Base-by-base conservation (phyloP, 2,797 vertebrate genomes). In the Podarcis lilfordi region DNA sequence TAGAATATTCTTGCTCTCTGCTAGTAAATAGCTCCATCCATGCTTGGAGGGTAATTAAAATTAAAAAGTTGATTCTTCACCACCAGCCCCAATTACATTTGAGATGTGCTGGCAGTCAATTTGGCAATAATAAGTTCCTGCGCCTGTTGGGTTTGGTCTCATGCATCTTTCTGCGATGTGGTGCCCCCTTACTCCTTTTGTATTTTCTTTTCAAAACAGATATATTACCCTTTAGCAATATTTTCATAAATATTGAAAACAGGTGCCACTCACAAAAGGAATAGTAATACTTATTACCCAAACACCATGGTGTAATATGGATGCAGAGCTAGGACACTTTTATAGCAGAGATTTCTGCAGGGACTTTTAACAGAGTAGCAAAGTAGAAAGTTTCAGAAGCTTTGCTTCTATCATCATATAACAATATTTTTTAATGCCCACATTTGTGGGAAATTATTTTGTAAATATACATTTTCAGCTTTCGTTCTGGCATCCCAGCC, bases 171-270 rank as follows among this genome's bases (percentile, higher is more conserved):
- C 50, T 50, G 45, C n/a, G 71, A 25, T 76, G 23, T 43, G 37
- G 37, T 76, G 3, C 43, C 19, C 74, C 35, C 72, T 23, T 40
- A 76, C 23, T 8, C 74, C 37, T 72, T 84, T 50, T 72, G 55
- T 9, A 55, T n/a, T n/a, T 84, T 55, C 82, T 66, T 15, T 68
- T 15, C 43, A 17, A 82, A 43, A 68, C 8, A 82, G 8, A 68
- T 66, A 43, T 19, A 43, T 40, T 25, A 35, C 66, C 27, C 37
- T 68, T 82, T 43, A 8, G 25, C 66, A 7, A 25, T 19, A 35
- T 82, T 82, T 82, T 64, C 61, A 68, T 82, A 64, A 27, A 68
- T 82, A 35, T 82, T n/a, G 80, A 82, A 68, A 68, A 19, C 37
- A 68, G 37, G 37, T 64, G 15, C 40, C 11, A 82, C 10, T 64